Evolutionary conservation across 2,797 vertebrate genomes (phyloP).

Genomic region (Crenichthys baileyi): DNA sequence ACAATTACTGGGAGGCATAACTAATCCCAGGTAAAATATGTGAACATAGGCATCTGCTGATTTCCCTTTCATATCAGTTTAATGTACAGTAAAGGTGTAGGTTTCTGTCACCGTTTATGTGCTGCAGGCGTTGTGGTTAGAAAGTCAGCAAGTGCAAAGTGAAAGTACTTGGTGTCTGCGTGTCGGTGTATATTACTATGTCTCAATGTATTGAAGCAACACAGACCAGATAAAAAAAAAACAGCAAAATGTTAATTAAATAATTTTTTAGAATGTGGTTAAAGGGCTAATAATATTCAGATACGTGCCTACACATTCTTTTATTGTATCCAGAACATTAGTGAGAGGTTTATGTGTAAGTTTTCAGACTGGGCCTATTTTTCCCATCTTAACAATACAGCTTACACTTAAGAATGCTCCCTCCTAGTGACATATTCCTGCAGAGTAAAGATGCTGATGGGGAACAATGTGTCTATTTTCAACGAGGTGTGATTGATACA

Average conservation of each 20-base stretch:
- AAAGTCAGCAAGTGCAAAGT: slow-evolving; percentile 14
- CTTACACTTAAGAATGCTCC: slow-evolving; percentile 13
- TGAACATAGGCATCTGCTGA: neutral
- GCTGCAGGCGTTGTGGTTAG: slow-evolving; percentile 37
- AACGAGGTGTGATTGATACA: slow-evolving; percentile 51
- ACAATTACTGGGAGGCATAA: neutral
- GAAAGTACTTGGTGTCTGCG: slow-evolving; percentile 34
- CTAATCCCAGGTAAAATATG: neutral
- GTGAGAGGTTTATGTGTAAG: neutral
- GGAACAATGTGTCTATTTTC: slow-evolving; percentile 47
- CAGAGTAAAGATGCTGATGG: slow-evolving; percentile 22
- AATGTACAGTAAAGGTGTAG: neutral
- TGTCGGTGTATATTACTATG: neutral
- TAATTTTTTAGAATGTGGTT: neutral
- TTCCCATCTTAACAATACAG: neutral
- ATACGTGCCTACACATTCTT: neutral
- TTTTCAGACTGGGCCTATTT: slow-evolving; percentile 21
- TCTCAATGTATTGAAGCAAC: neutral
- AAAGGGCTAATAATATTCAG: neutral
- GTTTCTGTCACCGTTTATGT: neutral
- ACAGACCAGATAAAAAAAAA: neutral
- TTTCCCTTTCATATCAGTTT: neutral
- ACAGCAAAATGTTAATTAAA: neutral
- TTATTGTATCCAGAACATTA: slow-evolving; percentile 23
- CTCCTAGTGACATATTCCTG: slow-evolving; percentile 9